phyloP scores from a whole-genome alignment of 2,113 vertebrate species.

The Zeus faber region DNA sequence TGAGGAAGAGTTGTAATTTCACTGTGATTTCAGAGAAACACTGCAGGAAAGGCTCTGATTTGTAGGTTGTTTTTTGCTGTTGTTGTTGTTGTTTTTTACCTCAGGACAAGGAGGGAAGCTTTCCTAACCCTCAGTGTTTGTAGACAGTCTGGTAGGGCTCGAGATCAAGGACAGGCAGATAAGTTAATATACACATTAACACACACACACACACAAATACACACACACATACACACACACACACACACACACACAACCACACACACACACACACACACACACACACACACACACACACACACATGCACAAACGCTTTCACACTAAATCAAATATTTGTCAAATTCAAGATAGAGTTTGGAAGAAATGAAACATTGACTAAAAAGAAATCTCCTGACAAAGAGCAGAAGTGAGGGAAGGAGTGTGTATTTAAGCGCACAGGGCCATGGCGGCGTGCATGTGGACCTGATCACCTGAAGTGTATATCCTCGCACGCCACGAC shows the following conservation, averaged over 20 bases:
- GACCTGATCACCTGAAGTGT: too few relatives aligned
- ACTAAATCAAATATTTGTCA: conserved; percentile 64
- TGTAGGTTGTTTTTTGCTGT: too few relatives aligned
- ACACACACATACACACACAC: conserved; percentile 1
- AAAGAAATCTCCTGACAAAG: conserved; percentile 7
- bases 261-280: conserved; percentile 24
- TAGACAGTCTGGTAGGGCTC: conserved; percentile 42
- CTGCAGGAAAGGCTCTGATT: not conserved
- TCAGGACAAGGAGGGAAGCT: too few relatives aligned
- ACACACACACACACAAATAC: conserved; percentile 4
- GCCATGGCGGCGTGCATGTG: too few relatives aligned
- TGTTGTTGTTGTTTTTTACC: too few relatives aligned
- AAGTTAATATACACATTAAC: conserved; percentile 37
- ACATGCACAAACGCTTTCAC: conserved; percentile 6
- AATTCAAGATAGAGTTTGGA: conserved; percentile 46
- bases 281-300: conserved; percentile 10
- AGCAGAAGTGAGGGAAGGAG: too few relatives aligned
- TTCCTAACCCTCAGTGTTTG: conserved; percentile 33
- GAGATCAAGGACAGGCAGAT: conserved; percentile 65
- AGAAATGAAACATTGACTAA: conserved; percentile 34
- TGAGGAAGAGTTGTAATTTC: too few relatives aligned
- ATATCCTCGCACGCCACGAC: too few relatives aligned
- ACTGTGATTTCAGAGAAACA: too few relatives aligned
- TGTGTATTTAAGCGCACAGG: too few relatives aligned
- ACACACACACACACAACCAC: not conserved